Percentiles rank a stretch among this genome's conserved stretches.
These are phyloP conservation scores for Agrilus mali DNA, from an alignment of 2,888 invertebrate genomes.

Conservation along the genomic window DNA sequence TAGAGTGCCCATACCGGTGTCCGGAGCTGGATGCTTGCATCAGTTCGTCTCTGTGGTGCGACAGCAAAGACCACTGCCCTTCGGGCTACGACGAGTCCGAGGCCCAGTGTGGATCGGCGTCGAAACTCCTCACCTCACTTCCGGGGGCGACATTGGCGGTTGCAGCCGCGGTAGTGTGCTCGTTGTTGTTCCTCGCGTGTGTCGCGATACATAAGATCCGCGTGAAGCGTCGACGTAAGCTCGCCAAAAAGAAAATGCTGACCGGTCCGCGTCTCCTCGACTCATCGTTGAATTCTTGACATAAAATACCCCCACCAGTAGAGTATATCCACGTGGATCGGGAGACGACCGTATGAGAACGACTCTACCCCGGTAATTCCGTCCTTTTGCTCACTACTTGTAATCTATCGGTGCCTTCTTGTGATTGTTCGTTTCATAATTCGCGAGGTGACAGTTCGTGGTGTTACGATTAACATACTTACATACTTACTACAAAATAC, in stretches of 20 bases:
- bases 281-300: slow-evolving; percentile 66
- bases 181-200: slow-evolving; percentile 44
- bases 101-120: slow-evolving; percentile 48
- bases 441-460: no score
- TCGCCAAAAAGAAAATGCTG: slow-evolving; percentile 39
- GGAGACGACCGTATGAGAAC: slow-evolving; percentile 77
- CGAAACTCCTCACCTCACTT: slow-evolving; percentile 37
- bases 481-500: no score
- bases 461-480: no score
- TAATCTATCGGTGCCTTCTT: slow-evolving; percentile 35
- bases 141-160: slow-evolving; percentile 46
- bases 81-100: slow-evolving; percentile 60
- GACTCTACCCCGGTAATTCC: slow-evolving; percentile 27
- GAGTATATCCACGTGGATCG: slow-evolving; percentile 88
- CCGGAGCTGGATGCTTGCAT: slow-evolving; percentile 69
- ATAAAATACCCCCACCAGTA: slow-evolving; percentile 71
- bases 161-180: slow-evolving; percentile 42
- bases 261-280: slow-evolving; percentile 49
- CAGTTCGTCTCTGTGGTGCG: slow-evolving; percentile 60
- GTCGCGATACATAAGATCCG: slow-evolving; percentile 45
- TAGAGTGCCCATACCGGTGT: slow-evolving; percentile 52
- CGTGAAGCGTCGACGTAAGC: slow-evolving; percentile 37
- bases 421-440: slow-evolving; percentile 10
- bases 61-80: slow-evolving; percentile 54
- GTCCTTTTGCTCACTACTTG: slow-evolving; percentile 32